Base-by-base conservation (phyloP, 2,888 invertebrate genomes). In the Scaptomyza flava region DNA sequence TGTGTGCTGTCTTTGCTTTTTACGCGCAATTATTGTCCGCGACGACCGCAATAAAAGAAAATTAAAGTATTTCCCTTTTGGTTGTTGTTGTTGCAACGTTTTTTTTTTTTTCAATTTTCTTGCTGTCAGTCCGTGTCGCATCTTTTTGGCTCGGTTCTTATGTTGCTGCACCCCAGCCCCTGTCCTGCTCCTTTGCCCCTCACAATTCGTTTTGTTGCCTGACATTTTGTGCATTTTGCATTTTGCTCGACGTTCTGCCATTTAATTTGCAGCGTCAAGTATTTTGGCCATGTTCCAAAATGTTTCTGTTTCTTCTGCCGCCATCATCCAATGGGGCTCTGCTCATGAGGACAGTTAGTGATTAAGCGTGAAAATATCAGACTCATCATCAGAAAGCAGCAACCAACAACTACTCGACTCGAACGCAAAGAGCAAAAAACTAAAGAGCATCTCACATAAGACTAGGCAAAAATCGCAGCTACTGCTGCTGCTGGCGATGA, bases 301-400 rank as follows among this genome's bases (percentile, higher is more conserved):
- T 86, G 81, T 76, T 82, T 72, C 51, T 41, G 34, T 30, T 11
- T 58, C 47, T 72, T 33, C 9, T 72, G 75, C 56, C 69, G 81
- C 45, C 52, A 42, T 43, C 80, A 69, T 66, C 63, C 73, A 65
- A 71, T 60, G 59, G 60, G 58, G 42, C 63, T 36, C 58, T 62
- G 62, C 68, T 52, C 56, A 69, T 76, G 85, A 80, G 85, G 88
- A 90, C 89, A 84, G 81, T 81, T 81, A 89, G 87, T 88, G 90
- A 90, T 89, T 90, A 89, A 89, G 89, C 90, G 85, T 90, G 89
- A 80, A 89, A 89, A 81, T 87, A 81, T 81, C 87, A 84, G 84
- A 72, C 72, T 77, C 80, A 72, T 77, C 80, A 71, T 58, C 62
- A n/a, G 46, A 8, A 31, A n/a, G 58, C 48, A 54, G 60, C 80